Evolutionary conservation across 2,888 invertebrate species (phyloP).

Genomic region (Lasioglossum villosulum): DNA sequence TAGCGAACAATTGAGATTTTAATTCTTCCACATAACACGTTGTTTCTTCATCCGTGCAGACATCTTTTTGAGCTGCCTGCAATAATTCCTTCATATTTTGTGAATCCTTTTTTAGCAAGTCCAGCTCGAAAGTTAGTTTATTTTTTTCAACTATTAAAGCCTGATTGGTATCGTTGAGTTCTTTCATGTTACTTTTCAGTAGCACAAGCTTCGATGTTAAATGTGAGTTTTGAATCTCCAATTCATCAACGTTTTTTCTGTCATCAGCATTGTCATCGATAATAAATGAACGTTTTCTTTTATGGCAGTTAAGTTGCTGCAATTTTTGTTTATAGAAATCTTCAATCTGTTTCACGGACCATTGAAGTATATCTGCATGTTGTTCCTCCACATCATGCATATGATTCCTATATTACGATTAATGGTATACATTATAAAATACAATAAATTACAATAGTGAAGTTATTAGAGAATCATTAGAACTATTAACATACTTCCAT

Average conservation of each 20-base stretch:
- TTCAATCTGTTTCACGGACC: constrained; percentile 76
- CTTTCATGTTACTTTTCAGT: constrained; percentile 69
- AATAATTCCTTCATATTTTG: constrained; percentile 72
- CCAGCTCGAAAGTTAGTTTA: constrained; percentile 73
- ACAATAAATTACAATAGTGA: neutral
- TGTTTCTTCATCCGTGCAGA: constrained; percentile 59
- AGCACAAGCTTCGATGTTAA: constrained; percentile 71
- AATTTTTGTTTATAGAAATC: constrained; percentile 77
- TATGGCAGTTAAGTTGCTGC: constrained; percentile 60
- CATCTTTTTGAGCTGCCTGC: constrained; percentile 69
- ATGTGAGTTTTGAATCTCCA: constrained; percentile 74
- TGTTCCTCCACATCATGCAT: constrained; percentile 77
- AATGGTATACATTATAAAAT: neutral
- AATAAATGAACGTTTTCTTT: constrained; percentile 66
- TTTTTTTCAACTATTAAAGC: constrained; percentile 72
- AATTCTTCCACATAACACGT: constrained; percentile 72
- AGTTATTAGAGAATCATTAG: neutral
- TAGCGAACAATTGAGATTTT: constrained; percentile 68
- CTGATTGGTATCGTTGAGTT: constrained; percentile 72
- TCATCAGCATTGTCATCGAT: constrained; percentile 43
- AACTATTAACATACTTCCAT: constrained; percentile 72
- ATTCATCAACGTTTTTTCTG: constrained; percentile 55
- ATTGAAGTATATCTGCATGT: constrained; percentile 77
- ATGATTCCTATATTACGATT: constrained; percentile 67
- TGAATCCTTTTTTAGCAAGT: constrained; percentile 73